Base-by-base conservation (phyloP, 2,113 vertebrate genomes). In the Heterotis niloticus region DNA sequence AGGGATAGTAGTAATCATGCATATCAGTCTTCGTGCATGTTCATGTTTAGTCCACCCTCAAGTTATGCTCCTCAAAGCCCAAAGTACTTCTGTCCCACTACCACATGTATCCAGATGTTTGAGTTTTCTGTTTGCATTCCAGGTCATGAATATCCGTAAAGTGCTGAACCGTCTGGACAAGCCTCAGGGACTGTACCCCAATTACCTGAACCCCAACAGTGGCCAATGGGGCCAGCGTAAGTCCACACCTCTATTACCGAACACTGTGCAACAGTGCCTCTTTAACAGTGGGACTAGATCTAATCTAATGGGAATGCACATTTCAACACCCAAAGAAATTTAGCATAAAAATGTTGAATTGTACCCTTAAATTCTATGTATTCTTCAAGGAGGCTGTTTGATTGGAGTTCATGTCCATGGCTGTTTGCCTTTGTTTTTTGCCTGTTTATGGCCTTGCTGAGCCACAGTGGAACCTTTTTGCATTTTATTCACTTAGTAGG, bases 171-270 rank as follows among this genome's bases (percentile, higher is more conserved):
- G 93, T 13, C 89, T 99, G 90, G 95, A 98, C 85, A 99, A 99
- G 86, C 98, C 98, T 24, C 94, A 98, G 85, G 97, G 98, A 5
- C 94, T 98, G 78, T 99, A 98, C 79, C 98, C 98, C 57, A 99
- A 99, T 91, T 99, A 99, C 80, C 91, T 99, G 89, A 99, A 99
- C 88, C 98, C 98, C 75, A 99, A 94, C 90, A 99, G 98, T 66
- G 98, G 98, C 82, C 98, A 99, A 64, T 99, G 98, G 98, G 98
- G 96, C 66, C 98, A 99, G 75, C 96, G 98, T 99, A 94, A 99
- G 97, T 98, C 84, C 28, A 23, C 28, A 28, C 26, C 54, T 76
- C 74, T 5, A 44, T 76, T 76, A 64, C 17, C 24, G 14, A 57
- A 17, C 26, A n/a, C 28, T 60, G 77, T 34, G 18, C 34, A 44